A percentile compares a stretch with the other conserved stretches of the same genome.
Conservation (phyloP, 2,888 invertebrate genomes). For the Himalopsyche japonica region DNA sequence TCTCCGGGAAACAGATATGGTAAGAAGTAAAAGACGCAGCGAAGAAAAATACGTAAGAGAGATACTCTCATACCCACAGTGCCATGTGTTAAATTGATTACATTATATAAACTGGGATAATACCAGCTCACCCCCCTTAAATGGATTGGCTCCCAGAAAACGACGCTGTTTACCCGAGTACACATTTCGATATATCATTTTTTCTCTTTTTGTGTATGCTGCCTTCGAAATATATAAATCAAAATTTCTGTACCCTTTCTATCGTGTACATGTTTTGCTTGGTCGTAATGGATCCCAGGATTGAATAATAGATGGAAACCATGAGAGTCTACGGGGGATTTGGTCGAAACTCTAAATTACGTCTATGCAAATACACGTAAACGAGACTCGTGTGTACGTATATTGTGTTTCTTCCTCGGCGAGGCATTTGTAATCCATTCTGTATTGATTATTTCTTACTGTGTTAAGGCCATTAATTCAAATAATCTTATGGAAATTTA, state of each 20-base stretch:
- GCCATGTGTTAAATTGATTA: background rate
- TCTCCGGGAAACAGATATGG: background rate
- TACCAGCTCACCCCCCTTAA: background rate
- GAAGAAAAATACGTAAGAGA: background rate
- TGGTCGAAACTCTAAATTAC: background rate
- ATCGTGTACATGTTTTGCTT: background rate
- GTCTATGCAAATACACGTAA: background rate
- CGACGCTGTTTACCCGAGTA: background rate
- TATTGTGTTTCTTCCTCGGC: too few relatives aligned
- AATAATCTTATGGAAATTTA: too few relatives aligned
- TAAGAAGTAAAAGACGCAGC: background rate
- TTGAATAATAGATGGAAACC: background rate
- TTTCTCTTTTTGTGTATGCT: background rate
- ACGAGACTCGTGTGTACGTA: too few relatives aligned
- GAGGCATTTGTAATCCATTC: too few relatives aligned
- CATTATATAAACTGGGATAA: background rate
- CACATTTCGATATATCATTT: background rate
- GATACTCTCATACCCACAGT: background rate
- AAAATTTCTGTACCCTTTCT: background rate
- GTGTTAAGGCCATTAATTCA: too few relatives aligned
- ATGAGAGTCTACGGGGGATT: background rate
- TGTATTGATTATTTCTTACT: too few relatives aligned
- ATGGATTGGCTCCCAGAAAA: background rate
- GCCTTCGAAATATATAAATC: background rate
- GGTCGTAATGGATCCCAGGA: background rate